phyloP scores from a whole-genome alignment of 2,888 invertebrate species.

The Oxystoma pomonae region DNA sequence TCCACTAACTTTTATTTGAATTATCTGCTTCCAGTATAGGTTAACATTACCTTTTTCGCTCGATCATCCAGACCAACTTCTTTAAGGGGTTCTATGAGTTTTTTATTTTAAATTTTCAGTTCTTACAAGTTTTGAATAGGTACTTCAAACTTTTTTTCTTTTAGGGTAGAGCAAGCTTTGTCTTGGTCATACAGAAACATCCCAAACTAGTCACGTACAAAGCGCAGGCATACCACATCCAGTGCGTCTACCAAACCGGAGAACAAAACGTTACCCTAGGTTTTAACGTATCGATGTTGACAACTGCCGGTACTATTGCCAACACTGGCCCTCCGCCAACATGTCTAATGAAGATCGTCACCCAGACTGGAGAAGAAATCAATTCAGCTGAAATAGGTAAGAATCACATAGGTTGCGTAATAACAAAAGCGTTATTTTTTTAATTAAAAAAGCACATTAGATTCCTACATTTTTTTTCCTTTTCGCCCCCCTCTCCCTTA shows the following conservation, averaged over 20 bases:
- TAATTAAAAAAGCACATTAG: too few relatives aligned
- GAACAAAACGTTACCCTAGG: slow-evolving; percentile 90
- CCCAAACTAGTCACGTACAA: slow-evolving; percentile 91
- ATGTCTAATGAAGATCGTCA: slow-evolving; percentile 88
- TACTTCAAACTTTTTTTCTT: slow-evolving; percentile 27
- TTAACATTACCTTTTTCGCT: too few relatives aligned
- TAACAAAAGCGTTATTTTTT: too few relatives aligned
- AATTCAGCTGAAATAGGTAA: slow-evolving; percentile 76
- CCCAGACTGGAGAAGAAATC: slow-evolving; percentile 81
- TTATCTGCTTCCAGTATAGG: too few relatives aligned
- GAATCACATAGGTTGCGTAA: too few relatives aligned
- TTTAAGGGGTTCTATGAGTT: too few relatives aligned
- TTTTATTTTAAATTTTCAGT: too few relatives aligned
- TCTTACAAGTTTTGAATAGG: background rate
- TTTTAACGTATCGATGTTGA: slow-evolving; percentile 93
- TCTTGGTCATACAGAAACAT: slow-evolving; percentile 94
- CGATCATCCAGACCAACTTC: too few relatives aligned
- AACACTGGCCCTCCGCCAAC: slow-evolving; percentile 93
- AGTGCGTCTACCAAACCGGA: slow-evolving; percentile 91
- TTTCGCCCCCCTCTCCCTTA: too few relatives aligned
- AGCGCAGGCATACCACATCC: slow-evolving; percentile 94
- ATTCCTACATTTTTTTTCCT: too few relatives aligned
- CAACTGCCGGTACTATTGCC: slow-evolving; percentile 91
- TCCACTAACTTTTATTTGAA: too few relatives aligned
- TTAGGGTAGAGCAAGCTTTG: slow-evolving; percentile 87